phyloP scores from a whole-genome alignment of 2,113 vertebrate genomes.

The Silurus glanis region DNA sequence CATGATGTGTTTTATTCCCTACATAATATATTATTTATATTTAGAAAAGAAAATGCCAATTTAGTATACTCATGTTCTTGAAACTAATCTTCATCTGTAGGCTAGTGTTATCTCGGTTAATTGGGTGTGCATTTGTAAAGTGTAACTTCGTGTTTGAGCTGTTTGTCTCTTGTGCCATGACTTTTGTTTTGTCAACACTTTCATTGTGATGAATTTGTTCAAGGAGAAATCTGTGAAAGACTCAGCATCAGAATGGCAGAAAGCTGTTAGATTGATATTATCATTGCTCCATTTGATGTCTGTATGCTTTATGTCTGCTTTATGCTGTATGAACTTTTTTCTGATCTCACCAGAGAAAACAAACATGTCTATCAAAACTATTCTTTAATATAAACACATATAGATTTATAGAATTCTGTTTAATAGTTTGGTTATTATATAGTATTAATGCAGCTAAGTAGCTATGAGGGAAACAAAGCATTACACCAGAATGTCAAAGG shows the following conservation, averaged over 20 bases:
- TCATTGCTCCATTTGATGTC: neutral
- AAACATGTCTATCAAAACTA: neutral
- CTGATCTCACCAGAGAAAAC: neutral
- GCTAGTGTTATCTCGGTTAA: neutral
- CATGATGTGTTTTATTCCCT: neutral
- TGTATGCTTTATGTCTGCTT: neutral
- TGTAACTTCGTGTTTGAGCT: neutral
- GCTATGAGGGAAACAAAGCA: neutral
- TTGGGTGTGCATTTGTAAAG: neutral
- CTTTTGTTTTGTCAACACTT: neutral
- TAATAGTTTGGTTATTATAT: neutral
- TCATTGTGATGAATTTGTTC: neutral
- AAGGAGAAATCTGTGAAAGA: neutral
- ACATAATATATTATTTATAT: neutral
- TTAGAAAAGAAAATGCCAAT: neutral
- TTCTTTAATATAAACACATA: neutral
- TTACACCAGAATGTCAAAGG: neutral
- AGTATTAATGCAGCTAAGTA: neutral
- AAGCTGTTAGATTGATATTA: slow-evolving; percentile 8
- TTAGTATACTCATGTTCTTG: neutral
- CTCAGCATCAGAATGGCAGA: neutral
- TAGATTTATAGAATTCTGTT: neutral
- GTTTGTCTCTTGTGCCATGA: neutral
- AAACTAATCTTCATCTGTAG: neutral
- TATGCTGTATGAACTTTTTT: neutral